Base-by-base conservation (phyloP, 2,888 invertebrate genomes). In the Dascillus cervinus region DNA sequence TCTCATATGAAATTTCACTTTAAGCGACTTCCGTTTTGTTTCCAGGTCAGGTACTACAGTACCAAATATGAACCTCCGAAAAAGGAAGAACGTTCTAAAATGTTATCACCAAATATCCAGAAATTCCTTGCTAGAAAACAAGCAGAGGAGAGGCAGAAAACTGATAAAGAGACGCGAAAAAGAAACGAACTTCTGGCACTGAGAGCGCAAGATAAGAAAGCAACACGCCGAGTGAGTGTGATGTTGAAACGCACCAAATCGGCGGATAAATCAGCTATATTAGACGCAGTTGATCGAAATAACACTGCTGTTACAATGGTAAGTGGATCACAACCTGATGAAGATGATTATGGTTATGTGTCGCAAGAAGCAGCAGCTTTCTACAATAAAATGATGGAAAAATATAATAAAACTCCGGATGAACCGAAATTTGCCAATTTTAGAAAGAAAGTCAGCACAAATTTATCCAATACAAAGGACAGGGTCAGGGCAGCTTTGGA, bases 341-440 rank as follows among this genome's bases (percentile, higher is more conserved):
- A 88, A 56, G 91, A 91, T 66, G 90, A 91, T 56, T 91, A 90
- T 56, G 91, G 90, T 0, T 90, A 88, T 56, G 86, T 84, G 20
- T 90, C 90, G 0, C 82, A 81, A 49, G 83, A 83, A 59, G 83
- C 88, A 1, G 77, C 84, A 22, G 83, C 81, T 13, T 73, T 82
- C 48, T 89, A 89, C 58, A 77, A 79, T 45, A 86, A 88, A 61
- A 78, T 90, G 70, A 84, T 90, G 74, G 81, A 82, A 46, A 88
- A 88, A 57, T 87, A 86, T 47, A 79, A 72, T 49, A 76, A 74
- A 55, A 66, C 79, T 53, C 79, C 82, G 8, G 78, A 79, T 24
- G 82, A 82, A 46, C 80, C 82, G 1, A 77, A 80, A 43, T 84
- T 82, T 56, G 71, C 76, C 13, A 61, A 71, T 3, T 62, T 59